Percentiles rank a stretch among this genome's conserved stretches.
These are phyloP conservation scores for Danionella dracula DNA, from an alignment of 2,797 vertebrate genomes.

Conservation along the genomic window DNA sequence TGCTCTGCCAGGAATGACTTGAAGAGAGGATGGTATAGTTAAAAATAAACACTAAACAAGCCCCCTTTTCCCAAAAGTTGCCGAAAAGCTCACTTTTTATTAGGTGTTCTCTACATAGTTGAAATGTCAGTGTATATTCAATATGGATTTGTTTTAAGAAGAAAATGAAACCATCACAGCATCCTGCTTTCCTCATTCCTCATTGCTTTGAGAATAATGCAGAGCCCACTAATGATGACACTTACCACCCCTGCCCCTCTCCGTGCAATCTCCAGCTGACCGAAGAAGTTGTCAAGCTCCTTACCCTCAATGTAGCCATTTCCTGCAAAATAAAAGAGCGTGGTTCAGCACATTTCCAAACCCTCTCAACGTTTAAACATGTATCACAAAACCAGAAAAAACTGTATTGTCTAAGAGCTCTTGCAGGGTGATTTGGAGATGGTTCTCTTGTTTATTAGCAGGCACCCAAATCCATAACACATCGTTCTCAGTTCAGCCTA, in stretches of 20 bases:
- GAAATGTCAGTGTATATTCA: too few species aligned
- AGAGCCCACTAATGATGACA: too few species aligned
- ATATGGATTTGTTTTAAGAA: too few species aligned
- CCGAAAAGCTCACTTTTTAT: too few species aligned
- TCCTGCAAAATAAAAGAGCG: constrained; percentile 61
- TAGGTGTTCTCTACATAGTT: too few species aligned
- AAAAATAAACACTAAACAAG: too few species aligned
- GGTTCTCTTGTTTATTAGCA: constrained; percentile 32
- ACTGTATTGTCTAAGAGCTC: background rate
- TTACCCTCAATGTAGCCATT: constrained; percentile 98
- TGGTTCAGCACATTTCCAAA: background rate
- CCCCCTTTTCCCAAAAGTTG: too few species aligned
- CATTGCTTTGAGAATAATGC: background rate
- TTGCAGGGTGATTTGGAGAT: constrained; percentile 22
- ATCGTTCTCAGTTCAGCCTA: too few species aligned
- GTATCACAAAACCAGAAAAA: constrained; percentile 8
- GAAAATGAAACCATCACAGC: too few species aligned
- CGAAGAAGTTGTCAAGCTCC: constrained; percentile 96
- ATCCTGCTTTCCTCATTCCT: background rate
- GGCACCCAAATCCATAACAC: constrained; percentile 30
- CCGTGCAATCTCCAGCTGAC: constrained; percentile 85
- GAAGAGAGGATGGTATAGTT: too few species aligned
- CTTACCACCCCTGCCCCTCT: constrained; percentile 92
- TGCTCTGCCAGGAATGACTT: too few species aligned
- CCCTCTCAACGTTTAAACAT: background rate